These are phyloP conservation scores for Sweltsa coloradensis DNA, from an alignment of 1,140 invertebrate genomes.

Conservation along the genomic window DNA sequence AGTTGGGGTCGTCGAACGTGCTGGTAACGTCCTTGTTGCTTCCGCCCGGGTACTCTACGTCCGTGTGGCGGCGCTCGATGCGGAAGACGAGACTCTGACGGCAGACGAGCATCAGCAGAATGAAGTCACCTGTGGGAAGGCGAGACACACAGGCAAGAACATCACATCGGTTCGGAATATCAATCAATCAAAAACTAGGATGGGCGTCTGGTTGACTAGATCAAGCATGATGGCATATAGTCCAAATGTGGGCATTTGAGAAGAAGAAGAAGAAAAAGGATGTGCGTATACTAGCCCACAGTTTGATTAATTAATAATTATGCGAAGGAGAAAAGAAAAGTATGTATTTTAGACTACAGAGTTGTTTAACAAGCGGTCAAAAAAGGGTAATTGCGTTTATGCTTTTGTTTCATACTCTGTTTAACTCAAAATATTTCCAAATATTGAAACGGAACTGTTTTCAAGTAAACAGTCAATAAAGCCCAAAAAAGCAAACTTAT, in stretches of 20 bases:
- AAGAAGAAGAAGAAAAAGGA: background rate
- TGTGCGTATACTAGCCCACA: background rate
- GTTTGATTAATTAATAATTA: background rate
- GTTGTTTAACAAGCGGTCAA: no score
- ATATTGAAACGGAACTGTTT: no score
- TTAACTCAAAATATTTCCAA: no score
- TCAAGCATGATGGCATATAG: background rate
- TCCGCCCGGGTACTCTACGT: conserved; percentile 57
- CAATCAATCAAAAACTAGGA: background rate
- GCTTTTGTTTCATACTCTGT: no score
- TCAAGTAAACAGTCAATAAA: no score
- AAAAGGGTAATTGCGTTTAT: no score
- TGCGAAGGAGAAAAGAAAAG: no score
- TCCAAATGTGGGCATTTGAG: background rate
- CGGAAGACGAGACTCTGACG: conserved; percentile 82
- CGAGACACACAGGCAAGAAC: background rate
- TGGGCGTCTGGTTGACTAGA: background rate
- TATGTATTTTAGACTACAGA: no score
- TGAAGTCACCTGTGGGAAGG: conserved; percentile 62
- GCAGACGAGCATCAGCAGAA: conserved; percentile 75
- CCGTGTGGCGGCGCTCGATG: conserved; percentile 51
- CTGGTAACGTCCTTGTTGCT: conserved; percentile 54
- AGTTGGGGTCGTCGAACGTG: conserved; percentile 41
- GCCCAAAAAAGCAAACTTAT: no score
- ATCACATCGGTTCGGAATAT: background rate